Conservation (phyloP, 2,113 vertebrate species). For the Hypocryptadius cinnamomeus region DNA sequence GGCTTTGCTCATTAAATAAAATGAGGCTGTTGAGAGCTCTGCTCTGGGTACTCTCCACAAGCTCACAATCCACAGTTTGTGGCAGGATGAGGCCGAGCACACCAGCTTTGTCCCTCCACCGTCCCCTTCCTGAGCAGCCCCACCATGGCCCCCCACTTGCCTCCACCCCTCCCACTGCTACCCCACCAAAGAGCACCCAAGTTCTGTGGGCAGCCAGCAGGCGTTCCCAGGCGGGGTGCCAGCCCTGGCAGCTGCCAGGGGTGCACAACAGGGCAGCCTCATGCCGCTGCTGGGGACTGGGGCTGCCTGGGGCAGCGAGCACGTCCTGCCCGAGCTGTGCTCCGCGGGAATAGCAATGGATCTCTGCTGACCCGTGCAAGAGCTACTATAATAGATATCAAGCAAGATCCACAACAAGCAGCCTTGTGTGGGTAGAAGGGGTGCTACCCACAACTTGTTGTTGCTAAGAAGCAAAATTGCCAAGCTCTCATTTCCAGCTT, state of each 20-base stretch:
- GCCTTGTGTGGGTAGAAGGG: background rate
- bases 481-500: background rate
- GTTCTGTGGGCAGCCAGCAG: background rate
- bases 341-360: accelerated
- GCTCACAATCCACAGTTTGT: background rate
- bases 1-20: background rate
- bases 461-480: background rate
- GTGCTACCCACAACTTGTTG: background rate
- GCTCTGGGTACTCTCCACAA: background rate
- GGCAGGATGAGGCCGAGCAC: background rate
- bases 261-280: background rate
- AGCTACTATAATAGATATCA: background rate
- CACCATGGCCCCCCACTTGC: accelerated
- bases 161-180: too few relatives aligned
- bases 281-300: accelerated
- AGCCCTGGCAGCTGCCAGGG: background rate
- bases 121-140: background rate
- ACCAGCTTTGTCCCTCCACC: background rate
- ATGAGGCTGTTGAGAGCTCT: background rate
- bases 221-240: accelerated
- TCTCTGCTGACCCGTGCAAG: background rate
- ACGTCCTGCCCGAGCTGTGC: accelerated
- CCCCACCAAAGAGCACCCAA: accelerated
- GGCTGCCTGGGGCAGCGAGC: background rate
- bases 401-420: background rate